Evolutionary conservation across 1,140 invertebrate genomes (phyloP), one percentile per base, ranked within the genome.

Genomic region (Nasonia giraulti): DNA sequence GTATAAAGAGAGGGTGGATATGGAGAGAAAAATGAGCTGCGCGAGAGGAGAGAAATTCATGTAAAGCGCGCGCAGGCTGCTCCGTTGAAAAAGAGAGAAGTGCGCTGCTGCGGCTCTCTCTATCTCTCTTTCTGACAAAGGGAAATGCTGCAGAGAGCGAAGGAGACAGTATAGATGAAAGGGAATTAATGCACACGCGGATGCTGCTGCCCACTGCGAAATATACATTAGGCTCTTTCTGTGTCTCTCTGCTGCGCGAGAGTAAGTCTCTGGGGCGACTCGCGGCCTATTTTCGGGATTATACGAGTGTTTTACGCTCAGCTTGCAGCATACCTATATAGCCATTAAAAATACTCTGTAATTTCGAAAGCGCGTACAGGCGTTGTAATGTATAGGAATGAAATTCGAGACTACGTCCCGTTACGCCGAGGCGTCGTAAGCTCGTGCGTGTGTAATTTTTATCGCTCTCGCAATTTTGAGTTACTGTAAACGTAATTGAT

Each of bases 11-110:
- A 71, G 68, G 68, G 31, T 7, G 68, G 68, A 71, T 69, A n/a
- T 23, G 10, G 12, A 3, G 80, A 33, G 44, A 82, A 82, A 80
- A 71, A 80, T 71, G 78, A 80, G 78, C 55, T 80, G 62, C 68
- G 80, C 80, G 40, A 31, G 31, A 66, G 71, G 73, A 71, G 71
- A 82, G 73, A 75, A 55, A 82, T 82, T 74, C 80, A 73, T 81
- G 80, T 81, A 73, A 81, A 81, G 80, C 68, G 27, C 68, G 27
- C 27, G 27, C 27, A 1, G 69, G 80, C 66, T 81, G 80, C 27
- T 83, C 73, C 40, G 14, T 2, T 77, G 81, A 75, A 83, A 75
- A 66, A 55, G 33, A 83, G 74, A n/a, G n/a, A 75, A 37, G n/a
- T 68, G 27, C 79, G 20, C 8, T 23, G 27, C 27, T 27, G 27